A percentile compares a stretch with the other conserved stretches of the same genome.
phyloP scores from a whole-genome alignment of 2,113 vertebrate species.

The Chlamydotis undulata region DNA sequence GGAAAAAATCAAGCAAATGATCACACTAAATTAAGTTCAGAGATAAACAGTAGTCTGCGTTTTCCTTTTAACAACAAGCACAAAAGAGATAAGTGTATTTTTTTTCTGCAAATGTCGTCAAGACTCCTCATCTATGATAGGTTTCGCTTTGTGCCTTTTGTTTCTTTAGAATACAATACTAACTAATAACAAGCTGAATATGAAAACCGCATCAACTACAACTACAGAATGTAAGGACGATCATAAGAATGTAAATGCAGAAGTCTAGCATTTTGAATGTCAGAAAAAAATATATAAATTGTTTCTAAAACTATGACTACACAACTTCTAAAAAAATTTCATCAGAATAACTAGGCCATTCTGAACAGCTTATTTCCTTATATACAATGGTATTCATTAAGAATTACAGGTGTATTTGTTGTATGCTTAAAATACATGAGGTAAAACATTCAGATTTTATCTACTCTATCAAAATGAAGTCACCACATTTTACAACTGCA shows the following conservation, averaged over 20 bases:
- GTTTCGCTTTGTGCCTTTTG: background rate
- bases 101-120: background rate
- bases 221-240: background rate
- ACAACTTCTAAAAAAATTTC: background rate
- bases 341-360: background rate
- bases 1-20: background rate
- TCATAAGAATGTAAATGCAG: background rate
- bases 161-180: background rate
- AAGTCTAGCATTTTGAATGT: background rate
- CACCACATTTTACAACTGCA: conserved; percentile 79
- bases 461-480: conserved; percentile 27
- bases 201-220: background rate
- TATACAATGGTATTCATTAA: background rate
- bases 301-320: background rate
- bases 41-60: background rate
- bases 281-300: background rate
- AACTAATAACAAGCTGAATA: background rate
- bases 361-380: background rate
- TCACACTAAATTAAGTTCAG: background rate
- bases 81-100: background rate
- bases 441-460: background rate
- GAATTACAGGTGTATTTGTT: background rate
- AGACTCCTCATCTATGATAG: background rate
- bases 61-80: background rate
- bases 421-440: background rate